These are phyloP conservation scores for Polyploca ridens DNA, from an alignment of 2,888 invertebrate genomes.

Conservation along the genomic window DNA sequence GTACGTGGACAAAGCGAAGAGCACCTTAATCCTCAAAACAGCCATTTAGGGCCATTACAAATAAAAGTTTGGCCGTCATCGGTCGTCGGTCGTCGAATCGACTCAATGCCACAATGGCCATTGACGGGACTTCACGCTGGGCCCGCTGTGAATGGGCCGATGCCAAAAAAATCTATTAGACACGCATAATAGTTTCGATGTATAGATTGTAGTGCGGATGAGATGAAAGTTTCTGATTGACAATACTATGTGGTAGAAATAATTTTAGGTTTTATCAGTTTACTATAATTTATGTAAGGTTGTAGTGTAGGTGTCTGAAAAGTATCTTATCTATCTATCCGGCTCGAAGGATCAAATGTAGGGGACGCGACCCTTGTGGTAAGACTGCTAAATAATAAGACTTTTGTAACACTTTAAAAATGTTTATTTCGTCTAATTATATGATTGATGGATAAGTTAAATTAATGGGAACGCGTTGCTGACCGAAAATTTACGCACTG, in stretches of 20 bases:
- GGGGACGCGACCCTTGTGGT: no score
- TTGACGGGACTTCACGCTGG: conserved; percentile 80
- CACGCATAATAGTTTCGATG: conserved; percentile 75
- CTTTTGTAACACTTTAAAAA: no score
- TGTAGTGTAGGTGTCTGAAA: no score
- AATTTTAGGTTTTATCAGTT: conserved; percentile 27
- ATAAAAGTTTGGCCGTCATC: conserved; percentile 76
- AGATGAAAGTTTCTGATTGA: conserved; percentile 65
- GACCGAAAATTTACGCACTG: no score
- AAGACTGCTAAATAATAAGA: no score
- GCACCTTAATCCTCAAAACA: conserved; percentile 80
- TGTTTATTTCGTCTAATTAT: no score
- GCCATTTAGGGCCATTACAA: conserved; percentile 81
- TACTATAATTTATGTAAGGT: conserved; percentile 12
- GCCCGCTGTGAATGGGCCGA: conserved; percentile 75
- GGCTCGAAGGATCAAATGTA: no score
- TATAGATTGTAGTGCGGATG: conserved; percentile 57
- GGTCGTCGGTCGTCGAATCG: conserved; percentile 48
- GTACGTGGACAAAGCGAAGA: conserved; percentile 67
- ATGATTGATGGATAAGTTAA: no score
- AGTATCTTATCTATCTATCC: no score
- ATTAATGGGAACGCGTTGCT: no score
- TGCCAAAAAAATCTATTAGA: conserved; percentile 82
- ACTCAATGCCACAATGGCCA: conserved; percentile 74
- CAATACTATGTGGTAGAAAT: conserved; percentile 32